Conservation (phyloP, 2,797 vertebrate species). For the Pseudomugil gertrudae region DNA sequence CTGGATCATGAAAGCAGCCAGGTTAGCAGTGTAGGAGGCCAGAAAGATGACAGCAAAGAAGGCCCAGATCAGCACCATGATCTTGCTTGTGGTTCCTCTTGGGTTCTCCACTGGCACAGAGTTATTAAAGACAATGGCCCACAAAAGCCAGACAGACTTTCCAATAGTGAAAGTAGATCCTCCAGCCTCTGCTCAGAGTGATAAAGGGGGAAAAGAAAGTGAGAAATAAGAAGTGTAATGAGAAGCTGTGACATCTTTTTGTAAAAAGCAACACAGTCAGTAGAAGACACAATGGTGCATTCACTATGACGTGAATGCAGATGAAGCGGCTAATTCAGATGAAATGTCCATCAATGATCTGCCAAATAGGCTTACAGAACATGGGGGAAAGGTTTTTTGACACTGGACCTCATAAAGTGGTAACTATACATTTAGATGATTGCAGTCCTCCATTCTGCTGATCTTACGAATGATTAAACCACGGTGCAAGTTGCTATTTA, state of each 20-base stretch:
- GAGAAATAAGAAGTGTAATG: slow-evolving; percentile 17
- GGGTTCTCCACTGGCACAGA: slow-evolving; percentile 97
- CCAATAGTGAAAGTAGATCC: slow-evolving; percentile 96
- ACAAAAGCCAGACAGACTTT: slow-evolving; percentile 96
- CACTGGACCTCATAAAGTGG: slow-evolving; percentile 29
- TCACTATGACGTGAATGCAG: slow-evolving; percentile 26
- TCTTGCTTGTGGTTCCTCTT: slow-evolving; percentile 94
- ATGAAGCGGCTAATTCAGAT: slow-evolving; percentile 43
- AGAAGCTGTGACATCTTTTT: slow-evolving; percentile 15
- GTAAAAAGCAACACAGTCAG: slow-evolving; percentile 11
- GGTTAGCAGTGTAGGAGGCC: slow-evolving; percentile 95
- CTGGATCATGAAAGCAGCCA: slow-evolving; percentile 97
- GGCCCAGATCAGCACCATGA: slow-evolving; percentile 97
- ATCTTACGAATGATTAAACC: slow-evolving; percentile 64
- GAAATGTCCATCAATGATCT: slow-evolving; percentile 44
- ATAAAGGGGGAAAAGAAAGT: slow-evolving; percentile 8
- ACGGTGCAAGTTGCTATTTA: slow-evolving; percentile 44
- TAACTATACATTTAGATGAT: slow-evolving; percentile 44
- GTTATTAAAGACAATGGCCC: slow-evolving; percentile 97
- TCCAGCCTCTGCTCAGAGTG: slow-evolving; percentile 82
- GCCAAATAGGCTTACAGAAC: slow-evolving; percentile 41
- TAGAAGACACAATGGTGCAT: slow-evolving; percentile 23
- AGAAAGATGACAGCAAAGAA: slow-evolving; percentile 98
- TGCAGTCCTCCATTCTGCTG: slow-evolving; percentile 45
- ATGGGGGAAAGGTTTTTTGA: slow-evolving; percentile 42